These are phyloP conservation scores for Diachasmimorpha longicaudata DNA, from an alignment of 1,140 invertebrate genomes.

Conservation along the genomic window DNA sequence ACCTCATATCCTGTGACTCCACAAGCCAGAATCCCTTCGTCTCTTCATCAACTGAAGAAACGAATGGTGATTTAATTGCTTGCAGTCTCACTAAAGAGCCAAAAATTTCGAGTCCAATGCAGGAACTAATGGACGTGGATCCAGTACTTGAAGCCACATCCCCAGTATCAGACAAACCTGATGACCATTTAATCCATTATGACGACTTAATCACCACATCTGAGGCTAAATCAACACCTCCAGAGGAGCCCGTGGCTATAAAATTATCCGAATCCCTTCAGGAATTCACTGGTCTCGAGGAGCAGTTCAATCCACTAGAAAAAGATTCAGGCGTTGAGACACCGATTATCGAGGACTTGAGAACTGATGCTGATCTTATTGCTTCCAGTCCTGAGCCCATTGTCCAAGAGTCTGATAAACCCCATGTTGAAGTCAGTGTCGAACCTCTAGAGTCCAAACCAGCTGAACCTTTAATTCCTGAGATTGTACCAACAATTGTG, in stretches of 20 bases:
- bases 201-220: no score
- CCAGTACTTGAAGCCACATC: background rate
- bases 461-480: background rate
- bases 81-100: no score
- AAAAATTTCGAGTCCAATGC: no score
- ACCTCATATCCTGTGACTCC: background rate
- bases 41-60: background rate
- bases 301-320: conserved; percentile 32
- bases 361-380: background rate
- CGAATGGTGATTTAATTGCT: background rate
- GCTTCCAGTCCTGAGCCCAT: background rate
- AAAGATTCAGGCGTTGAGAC: background rate
- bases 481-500: background rate
- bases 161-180: background rate
- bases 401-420: background rate
- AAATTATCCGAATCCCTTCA: conserved; percentile 46
- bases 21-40: background rate
- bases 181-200: no score
- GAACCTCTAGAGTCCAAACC: conserved; percentile 29
- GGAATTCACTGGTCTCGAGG: conserved; percentile 49
- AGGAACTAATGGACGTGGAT: background rate
- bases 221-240: no score
- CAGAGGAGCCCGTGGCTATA: conserved; percentile 11
- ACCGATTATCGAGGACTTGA: background rate
- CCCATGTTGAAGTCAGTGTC: background rate